Percentiles rank a stretch among this genome's conserved stretches.
phyloP scores from a whole-genome alignment of 2,113 vertebrate species.

The Labeo catla region DNA sequence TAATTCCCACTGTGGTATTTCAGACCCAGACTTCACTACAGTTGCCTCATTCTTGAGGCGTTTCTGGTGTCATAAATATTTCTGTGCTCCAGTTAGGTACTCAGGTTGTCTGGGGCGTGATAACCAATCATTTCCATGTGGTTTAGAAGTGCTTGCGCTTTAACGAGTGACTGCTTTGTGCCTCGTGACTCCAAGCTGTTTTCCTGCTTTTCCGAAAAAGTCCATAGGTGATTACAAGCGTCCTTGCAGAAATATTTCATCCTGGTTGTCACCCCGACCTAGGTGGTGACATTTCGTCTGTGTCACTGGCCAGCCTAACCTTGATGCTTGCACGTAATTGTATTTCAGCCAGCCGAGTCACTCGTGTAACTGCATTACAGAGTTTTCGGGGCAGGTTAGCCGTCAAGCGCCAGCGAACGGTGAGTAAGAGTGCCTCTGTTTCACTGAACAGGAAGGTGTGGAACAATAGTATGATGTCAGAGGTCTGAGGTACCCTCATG shows the following conservation, averaged over 20 bases:
- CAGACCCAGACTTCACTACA: neutral
- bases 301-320: constrained; percentile 11
- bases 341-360: constrained; percentile 20
- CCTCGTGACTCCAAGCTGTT: neutral
- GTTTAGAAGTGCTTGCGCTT: neutral
- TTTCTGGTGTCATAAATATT: constrained; percentile 20
- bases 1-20: neutral
- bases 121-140: constrained; percentile 4
- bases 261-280: neutral
- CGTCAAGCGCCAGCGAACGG: neutral
- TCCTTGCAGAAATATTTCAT: neutral
- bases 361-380: neutral
- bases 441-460: constrained; percentile 52
- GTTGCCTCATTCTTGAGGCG: neutral
- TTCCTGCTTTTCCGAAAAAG: constrained; percentile 1
- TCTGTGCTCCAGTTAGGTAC: neutral
- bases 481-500: constrained; percentile 28
- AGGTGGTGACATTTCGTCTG: neutral
- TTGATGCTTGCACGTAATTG: constrained; percentile 7
- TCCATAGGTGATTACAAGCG: neutral
- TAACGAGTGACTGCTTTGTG: neutral
- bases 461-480: constrained; percentile 64
- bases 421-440: constrained; percentile 23
- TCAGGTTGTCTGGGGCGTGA: constrained; percentile 20
- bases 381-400: neutral